Evolutionary conservation across 2,797 vertebrate genomes (phyloP).

Genomic region (Anomalospiza imberbis): DNA sequence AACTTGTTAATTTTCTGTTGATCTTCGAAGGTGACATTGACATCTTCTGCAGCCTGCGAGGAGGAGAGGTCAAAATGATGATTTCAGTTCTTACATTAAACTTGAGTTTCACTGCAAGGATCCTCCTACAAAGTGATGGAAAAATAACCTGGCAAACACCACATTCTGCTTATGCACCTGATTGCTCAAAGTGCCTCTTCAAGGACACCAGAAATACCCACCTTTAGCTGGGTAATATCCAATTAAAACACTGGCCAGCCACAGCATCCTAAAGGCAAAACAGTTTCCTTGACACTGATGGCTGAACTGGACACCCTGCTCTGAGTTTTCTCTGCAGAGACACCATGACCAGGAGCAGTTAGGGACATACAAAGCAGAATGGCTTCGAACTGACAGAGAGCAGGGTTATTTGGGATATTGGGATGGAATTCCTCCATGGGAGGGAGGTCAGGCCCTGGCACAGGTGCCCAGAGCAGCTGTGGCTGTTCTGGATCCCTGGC

Average conservation of each 20-base stretch:
- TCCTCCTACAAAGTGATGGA: not conserved
- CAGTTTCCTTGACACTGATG: fast-evolving
- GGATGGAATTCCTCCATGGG: fast-evolving
- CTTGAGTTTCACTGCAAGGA: not conserved
- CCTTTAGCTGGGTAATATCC: not conserved
- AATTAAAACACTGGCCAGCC: fast-evolving
- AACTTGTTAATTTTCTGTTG: constrained; percentile 99
- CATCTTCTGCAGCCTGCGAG: constrained; percentile 90
- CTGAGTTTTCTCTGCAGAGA: not conserved
- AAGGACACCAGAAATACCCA: not conserved
- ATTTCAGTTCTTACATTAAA: not conserved
- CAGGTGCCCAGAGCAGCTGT: not conserved
- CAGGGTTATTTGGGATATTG: fast-evolving
- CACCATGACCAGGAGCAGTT: fast-evolving
- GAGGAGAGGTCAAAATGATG: not conserved
- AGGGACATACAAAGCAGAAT: fast-evolving
- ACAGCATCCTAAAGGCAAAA: not conserved
- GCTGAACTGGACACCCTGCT: fast-evolving
- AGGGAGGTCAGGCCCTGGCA: not conserved
- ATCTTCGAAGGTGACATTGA: constrained; percentile 96
- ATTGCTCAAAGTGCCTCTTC: not conserved
- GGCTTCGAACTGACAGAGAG: fast-evolving
- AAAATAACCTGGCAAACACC: not conserved
- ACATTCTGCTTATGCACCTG: not conserved
- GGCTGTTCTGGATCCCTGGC: no score